Conservation (phyloP, 2,888 invertebrate genomes). For the Eledona agricola region DNA sequence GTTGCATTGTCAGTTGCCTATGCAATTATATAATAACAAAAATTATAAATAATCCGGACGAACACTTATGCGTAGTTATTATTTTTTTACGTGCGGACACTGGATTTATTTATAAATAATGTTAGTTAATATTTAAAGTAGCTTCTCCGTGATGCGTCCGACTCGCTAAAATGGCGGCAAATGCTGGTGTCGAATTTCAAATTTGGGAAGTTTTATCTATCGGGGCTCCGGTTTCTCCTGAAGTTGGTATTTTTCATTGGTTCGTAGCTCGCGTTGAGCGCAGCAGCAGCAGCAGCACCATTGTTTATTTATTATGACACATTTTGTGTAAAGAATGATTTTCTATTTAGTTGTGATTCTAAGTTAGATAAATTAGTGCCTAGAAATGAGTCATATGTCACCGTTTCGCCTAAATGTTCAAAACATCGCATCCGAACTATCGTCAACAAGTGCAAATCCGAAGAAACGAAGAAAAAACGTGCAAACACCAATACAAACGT, state of each 20-base stretch:
- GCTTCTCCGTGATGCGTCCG: too few relatives aligned
- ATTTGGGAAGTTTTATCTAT: too few relatives aligned
- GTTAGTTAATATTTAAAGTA: too few relatives aligned
- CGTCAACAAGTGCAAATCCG: constrained; percentile 82
- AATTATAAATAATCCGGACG: too few relatives aligned
- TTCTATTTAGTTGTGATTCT: constrained; percentile 7
- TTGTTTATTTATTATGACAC: constrained; percentile 23
- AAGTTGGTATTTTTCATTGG: constrained; percentile 6
- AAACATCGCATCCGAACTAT: constrained; percentile 64
- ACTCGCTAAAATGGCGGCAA: too few relatives aligned
- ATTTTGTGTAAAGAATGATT: constrained; percentile 18
- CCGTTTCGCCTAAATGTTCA: constrained; percentile 61
- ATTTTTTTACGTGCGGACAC: too few relatives aligned
- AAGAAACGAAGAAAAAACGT: constrained; percentile 85
- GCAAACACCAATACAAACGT: constrained; percentile 73
- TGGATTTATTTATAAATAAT: too few relatives aligned
- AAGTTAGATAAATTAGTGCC: constrained; percentile 23
- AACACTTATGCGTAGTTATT: too few relatives aligned
- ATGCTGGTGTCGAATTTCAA: too few relatives aligned
- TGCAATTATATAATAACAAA: too few relatives aligned
- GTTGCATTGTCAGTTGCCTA: too few relatives aligned
- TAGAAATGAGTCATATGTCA: constrained; percentile 60
- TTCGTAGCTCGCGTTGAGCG: constrained; percentile 8
- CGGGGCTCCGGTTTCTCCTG: too few relatives aligned
- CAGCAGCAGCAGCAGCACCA: constrained; percentile 7